These are phyloP conservation scores for Harpagus bidentatus DNA, from an alignment of 2,113 vertebrate genomes.

Conservation along the genomic window DNA sequence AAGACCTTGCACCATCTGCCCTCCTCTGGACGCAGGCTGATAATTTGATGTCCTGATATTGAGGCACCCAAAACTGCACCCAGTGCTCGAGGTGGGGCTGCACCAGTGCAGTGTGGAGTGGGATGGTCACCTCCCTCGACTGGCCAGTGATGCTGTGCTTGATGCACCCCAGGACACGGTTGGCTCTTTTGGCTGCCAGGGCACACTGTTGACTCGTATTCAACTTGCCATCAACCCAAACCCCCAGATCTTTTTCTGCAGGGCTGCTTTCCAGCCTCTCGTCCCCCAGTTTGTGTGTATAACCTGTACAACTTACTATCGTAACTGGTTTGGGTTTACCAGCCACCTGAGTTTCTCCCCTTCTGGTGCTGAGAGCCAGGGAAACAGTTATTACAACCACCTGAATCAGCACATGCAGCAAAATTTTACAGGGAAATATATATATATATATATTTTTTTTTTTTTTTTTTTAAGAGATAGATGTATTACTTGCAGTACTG, in stretches of 20 bases:
- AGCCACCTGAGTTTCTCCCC: not conserved
- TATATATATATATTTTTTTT: too few species aligned
- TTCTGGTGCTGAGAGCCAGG: not conserved
- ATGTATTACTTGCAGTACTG: not conserved
- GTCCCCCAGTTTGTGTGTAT: accelerated
- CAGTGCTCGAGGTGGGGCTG: accelerated
- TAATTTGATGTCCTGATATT: not conserved
- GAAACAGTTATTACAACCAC: not conserved
- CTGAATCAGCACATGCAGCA: not conserved
- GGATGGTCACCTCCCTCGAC: not conserved
- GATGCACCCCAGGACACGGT: accelerated
- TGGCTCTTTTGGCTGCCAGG: not conserved
- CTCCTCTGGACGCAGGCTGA: not conserved
- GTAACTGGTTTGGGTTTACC: not conserved
- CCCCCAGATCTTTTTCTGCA: not conserved
- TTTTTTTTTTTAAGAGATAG: not conserved
- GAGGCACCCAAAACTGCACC: not conserved
- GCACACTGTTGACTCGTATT: not conserved
- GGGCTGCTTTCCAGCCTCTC: not conserved
- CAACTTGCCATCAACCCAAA: not conserved
- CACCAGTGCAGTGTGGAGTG: accelerated
- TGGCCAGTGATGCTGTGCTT: accelerated
- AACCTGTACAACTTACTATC: not conserved
- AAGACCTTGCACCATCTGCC: not conserved
- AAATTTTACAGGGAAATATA: not conserved